Evolutionary conservation across 2,888 invertebrate species (phyloP), one percentile per base, ranked within the genome.

Genomic region (Catocala sponsa): DNA sequence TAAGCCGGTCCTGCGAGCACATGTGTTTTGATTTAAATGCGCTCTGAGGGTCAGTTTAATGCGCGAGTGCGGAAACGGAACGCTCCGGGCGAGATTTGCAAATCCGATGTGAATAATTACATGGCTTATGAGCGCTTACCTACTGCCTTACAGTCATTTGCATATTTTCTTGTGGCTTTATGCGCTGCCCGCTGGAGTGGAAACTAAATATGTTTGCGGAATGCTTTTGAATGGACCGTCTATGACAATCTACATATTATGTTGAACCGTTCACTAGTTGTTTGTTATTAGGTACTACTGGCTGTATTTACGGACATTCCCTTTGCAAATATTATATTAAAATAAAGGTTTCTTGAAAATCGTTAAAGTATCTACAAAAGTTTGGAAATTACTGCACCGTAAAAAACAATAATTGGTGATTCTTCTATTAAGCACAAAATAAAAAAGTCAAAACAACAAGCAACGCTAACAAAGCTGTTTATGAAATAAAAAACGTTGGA

Each of bases 31-130:
- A 93, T 93, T 94, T 92, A 91, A 90, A 91, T 89, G 86, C 86
- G 85, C 87, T 86, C 88, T 86, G 89, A 91, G 93, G 94, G 94
- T 94, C 94, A 94, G 92, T 92, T 88, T 90, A 89, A 90, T 88
- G 86, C 88, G 86, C 87, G 88, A 83, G 82, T 85, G 87, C 86
- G 88, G 90, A 89, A 90, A 88, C 86, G 87, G 84, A 91, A 87
- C 90, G 92, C 92, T 89, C 78, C 89, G 80, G 91, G 93, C 91
- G 89, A 90, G 86, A 91, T 89, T 92, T 90, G 90, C 91, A 92
- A 92, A 93, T 92, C 92, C 91, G 88, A 91, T 90, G 94, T 92
- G 94, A 94, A 94, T 94, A 94, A 94, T 94, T 94, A 94, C 91
- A 89, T 87, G 92, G 94, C 92, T 93, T 94, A 93, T 89, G 90